phyloP scores from a whole-genome alignment of 64 coral and sea anemone genomes.

The Porites australiensis region DNA sequence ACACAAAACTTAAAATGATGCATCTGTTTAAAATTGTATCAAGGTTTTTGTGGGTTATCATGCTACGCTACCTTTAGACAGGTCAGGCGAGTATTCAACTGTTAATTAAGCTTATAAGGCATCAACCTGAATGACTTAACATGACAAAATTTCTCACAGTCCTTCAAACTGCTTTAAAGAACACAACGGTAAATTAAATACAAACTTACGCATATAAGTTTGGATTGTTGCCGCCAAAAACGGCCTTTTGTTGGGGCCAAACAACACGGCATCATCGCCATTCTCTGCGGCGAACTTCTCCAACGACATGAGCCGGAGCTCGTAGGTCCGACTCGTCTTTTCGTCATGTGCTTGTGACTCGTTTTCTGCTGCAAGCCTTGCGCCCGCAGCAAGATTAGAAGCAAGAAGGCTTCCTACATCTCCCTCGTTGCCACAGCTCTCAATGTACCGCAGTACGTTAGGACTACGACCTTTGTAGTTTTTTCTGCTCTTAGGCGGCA shows the following conservation, averaged over 20 bases:
- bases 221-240: constrained; percentile 54
- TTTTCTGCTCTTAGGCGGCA: constrained; percentile 10
- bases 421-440: constrained; percentile 47
- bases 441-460: constrained; percentile 40
- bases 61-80: too few species aligned
- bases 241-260: constrained; percentile 26
- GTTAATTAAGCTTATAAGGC: too few species aligned
- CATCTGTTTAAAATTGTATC: too few species aligned
- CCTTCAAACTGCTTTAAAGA: too few species aligned
- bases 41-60: too few species aligned
- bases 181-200: too few species aligned
- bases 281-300: constrained; percentile 51
- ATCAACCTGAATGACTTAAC: too few species aligned
- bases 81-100: too few species aligned
- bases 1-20: too few species aligned
- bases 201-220: constrained; percentile 52
- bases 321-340: constrained; percentile 28
- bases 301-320: constrained; percentile 57
- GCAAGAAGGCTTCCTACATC: constrained; percentile 18
- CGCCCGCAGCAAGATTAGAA: constrained; percentile 56
- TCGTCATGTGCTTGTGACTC: not conserved
- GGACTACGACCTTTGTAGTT: constrained; percentile 59
- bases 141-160: too few species aligned
- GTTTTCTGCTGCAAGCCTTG: constrained; percentile 62
- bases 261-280: constrained; percentile 54